Conservation (phyloP, 92 coral and sea anemone species). For the Porites lobata region DNA sequence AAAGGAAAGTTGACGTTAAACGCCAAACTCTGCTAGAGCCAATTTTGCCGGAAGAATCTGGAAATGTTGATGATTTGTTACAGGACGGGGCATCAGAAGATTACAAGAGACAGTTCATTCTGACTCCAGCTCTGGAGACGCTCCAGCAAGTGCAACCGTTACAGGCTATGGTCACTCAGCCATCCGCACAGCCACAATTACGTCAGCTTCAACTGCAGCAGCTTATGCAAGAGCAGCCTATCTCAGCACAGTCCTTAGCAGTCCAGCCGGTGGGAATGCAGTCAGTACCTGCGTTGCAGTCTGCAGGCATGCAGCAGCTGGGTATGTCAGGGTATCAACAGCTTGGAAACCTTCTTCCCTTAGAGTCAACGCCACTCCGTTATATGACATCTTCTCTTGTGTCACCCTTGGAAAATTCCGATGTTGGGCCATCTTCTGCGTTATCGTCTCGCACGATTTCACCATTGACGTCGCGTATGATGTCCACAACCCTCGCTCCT, state of each 20-base stretch:
- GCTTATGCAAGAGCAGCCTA: conserved; percentile 37
- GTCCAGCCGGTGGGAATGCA: conserved; percentile 20
- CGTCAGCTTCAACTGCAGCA: conserved; percentile 52
- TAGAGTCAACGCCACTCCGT: conserved; percentile 30
- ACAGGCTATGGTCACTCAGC: conserved; percentile 1
- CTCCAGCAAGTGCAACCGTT: conserved; percentile 64
- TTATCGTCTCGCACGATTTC: conserved; percentile 22
- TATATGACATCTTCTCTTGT: conserved; percentile 36
- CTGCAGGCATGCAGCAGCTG: conserved; percentile 19
- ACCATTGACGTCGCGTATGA: conserved; percentile 24
- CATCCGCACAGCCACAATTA: conserved; percentile 47
- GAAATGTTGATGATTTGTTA: conserved; percentile 34
- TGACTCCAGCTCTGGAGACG: conserved; percentile 67
- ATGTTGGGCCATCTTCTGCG: conserved; percentile 1
- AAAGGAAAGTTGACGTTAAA: conserved; percentile 4
- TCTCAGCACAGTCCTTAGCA: conserved; percentile 14
- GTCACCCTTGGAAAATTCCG: conserved; percentile 24
- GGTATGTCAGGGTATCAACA: conserved; percentile 21
- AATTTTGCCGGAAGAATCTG: conserved; percentile 19
- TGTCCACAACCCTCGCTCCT: conserved; percentile 37
- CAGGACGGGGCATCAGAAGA: conserved; percentile 54
- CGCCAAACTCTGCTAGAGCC: conserved; percentile 51
- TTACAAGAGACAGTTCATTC: conserved; percentile 76
- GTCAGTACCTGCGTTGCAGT: conserved; percentile 15
- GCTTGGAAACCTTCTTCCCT: conserved; percentile 22